Evolutionary conservation across 2,797 vertebrate species (phyloP), one percentile per base, ranked within the genome.

Genomic region (Mormyrops boulengeri): DNA sequence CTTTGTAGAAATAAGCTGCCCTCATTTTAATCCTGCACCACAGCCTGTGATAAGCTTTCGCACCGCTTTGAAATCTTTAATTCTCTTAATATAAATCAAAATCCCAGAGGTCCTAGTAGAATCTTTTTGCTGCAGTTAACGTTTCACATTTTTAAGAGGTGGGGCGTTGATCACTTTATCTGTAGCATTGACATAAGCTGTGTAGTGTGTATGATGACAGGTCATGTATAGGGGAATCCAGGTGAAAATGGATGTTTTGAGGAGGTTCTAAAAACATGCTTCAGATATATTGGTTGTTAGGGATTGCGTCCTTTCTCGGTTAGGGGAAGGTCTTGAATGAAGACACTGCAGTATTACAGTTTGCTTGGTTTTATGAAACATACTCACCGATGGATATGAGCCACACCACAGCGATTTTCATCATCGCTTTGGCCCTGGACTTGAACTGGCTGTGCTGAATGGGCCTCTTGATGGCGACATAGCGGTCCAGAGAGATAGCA

Each of bases 361-460:
- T 91, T 88, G 88, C 34, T 87, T 52, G 19, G 7, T 88, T 69
- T 69, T 8, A 88, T 53, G 26, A 44, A 88, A 88, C 34, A 41
- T 89, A 77, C 96, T 89, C 97, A 99, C 99, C 97, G 95, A 98
- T 97, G 91, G 98, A 99, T 95, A 99, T 98, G 92, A 99, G 91
- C 99, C 99, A 99, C 91, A 99, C 99, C 91, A 97, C 95, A 47
- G 96, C 95, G 90, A 99, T 99, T 95, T 99, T 99, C 94, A 96
- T 95, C 93, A 99, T 92, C 1, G 97, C 97, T 92, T 98, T 99
- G 91, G 97, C 95, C 94, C 98, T 95, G 26, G 99, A 99, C 91
- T 99, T 99, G 95, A 95, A 98, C 93, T 98, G 98, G 94, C 97
- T 99, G 93, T 99, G 98, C 92, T 99, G 98, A 89, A 99, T 99